Percentiles rank a stretch among this genome's conserved stretches.
These are phyloP conservation scores for Triplophysa yarkandensis DNA, from an alignment of 2,797 vertebrate species.

Conservation along the genomic window DNA sequence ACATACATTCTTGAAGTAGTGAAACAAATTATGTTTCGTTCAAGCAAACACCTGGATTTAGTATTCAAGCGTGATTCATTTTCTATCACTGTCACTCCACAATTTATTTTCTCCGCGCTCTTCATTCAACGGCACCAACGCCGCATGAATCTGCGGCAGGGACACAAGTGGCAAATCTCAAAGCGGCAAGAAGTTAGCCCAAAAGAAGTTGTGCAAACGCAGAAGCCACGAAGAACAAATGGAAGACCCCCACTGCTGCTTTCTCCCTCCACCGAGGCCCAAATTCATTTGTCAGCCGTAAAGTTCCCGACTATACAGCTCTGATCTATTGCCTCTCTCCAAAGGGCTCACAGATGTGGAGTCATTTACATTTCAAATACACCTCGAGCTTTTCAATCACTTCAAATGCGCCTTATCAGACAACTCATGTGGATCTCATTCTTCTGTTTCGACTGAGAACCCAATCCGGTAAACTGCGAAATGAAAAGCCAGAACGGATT, in stretches of 20 bases:
- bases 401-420: conserved; percentile 63
- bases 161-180: conserved; percentile 56
- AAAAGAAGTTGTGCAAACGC: conserved; percentile 64
- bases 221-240: conserved; percentile 65
- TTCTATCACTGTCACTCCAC: conserved; percentile 21
- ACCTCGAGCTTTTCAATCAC: conserved; percentile 61
- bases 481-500: conserved; percentile 14
- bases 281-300: conserved; percentile 83
- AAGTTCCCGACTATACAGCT: conserved; percentile 74
- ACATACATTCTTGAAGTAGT: background rate
- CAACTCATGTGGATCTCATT: conserved; percentile 56
- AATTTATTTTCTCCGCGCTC: conserved; percentile 47
- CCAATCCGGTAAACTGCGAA: conserved; percentile 21
- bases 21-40: background rate
- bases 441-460: conserved; percentile 46
- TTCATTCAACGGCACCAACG: conserved; percentile 49
- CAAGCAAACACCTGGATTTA: conserved; percentile 32
- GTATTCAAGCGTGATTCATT: conserved; percentile 1
- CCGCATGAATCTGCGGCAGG: conserved; percentile 59
- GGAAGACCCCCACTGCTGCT: conserved; percentile 61
- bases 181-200: conserved; percentile 59
- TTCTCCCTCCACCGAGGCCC: conserved; percentile 61
- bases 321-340: conserved; percentile 62
- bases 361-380: conserved; percentile 66
- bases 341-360: conserved; percentile 61